These are phyloP conservation scores for Eurytoma adleriae DNA, from an alignment of 2,888 invertebrate genomes.

Conservation along the genomic window DNA sequence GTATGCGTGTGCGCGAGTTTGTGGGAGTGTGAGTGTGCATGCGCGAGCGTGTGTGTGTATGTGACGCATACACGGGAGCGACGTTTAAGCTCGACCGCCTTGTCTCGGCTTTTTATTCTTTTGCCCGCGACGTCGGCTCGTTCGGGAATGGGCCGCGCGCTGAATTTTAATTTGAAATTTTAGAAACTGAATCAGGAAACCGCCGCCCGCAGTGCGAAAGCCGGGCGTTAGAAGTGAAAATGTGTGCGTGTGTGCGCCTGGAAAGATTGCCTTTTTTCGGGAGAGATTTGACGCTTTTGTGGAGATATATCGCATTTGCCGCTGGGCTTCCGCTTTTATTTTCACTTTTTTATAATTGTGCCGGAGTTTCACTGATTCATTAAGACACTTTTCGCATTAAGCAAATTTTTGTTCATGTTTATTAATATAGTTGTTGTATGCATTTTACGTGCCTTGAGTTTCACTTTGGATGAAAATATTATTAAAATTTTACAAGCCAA, in stretches of 20 bases:
- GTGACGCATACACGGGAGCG: not conserved
- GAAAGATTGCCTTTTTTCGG: not conserved
- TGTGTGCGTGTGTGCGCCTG: not conserved
- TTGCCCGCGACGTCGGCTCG: not conserved
- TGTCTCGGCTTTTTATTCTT: not conserved
- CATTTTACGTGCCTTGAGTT: no score
- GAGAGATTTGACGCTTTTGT: slow-evolving; percentile 12
- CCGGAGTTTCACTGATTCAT: no score
- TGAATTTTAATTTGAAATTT: slow-evolving; percentile 42
- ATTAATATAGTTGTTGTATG: no score
- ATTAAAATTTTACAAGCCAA: no score
- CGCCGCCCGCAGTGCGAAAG: not conserved
- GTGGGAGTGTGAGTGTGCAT: not conserved
- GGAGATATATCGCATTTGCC: not conserved
- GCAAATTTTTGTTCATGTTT: no score
- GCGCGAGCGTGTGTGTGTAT: not conserved
- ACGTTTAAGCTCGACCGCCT: not conserved
- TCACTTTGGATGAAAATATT: no score
- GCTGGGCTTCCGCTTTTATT: slow-evolving; percentile 23
- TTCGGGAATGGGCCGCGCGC: slow-evolving; percentile 17
- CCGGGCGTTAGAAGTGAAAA: slow-evolving; percentile 26
- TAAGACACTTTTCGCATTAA: no score
- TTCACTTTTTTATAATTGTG: not conserved
- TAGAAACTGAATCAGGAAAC: slow-evolving; percentile 9
- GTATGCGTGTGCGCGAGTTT: not conserved